These are phyloP conservation scores for Heterodera schachtii DNA, from an alignment of 1,140 invertebrate species.

Conservation along the genomic window DNA sequence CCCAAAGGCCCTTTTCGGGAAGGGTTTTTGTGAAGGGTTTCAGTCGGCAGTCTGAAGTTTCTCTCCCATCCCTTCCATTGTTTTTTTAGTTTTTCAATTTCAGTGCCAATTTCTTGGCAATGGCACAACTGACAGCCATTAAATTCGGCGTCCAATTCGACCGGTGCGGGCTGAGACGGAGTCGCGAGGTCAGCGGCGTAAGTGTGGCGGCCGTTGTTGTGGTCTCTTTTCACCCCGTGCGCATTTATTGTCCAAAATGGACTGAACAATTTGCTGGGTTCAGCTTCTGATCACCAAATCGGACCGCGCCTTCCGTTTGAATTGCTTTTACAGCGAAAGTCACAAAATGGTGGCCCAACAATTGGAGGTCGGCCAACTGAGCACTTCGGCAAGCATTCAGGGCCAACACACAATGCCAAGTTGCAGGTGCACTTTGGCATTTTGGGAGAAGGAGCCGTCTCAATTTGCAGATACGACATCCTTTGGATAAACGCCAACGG, in stretches of 20 bases:
- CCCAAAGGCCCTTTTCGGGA: conserved; percentile 53
- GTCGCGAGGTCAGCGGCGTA: conserved; percentile 62
- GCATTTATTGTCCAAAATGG: conserved; percentile 18
- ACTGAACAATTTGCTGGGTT: conserved; percentile 2
- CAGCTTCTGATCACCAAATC: conserved; percentile 65
- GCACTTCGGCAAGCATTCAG: conserved; percentile 48
- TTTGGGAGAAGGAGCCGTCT: neutral
- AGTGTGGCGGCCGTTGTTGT: conserved; percentile 60
- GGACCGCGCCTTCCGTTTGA: conserved; percentile 59
- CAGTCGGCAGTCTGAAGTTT: conserved; percentile 45
- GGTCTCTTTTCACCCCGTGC: conserved; percentile 63
- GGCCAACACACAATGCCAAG: conserved; percentile 45
- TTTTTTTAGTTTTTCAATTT: conserved; percentile 17
- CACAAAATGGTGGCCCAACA: conserved; percentile 52
- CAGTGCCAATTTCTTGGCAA: conserved; percentile 49
- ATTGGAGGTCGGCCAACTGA: conserved; percentile 57
- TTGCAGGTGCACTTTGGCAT: conserved; percentile 42
- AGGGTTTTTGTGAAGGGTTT: conserved; percentile 62
- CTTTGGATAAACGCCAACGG: conserved; percentile 50
- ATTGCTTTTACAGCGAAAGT: conserved; percentile 62
- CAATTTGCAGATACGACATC: conserved; percentile 58
- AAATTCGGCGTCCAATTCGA: conserved; percentile 58
- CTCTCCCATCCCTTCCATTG: neutral
- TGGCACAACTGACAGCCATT: conserved; percentile 29
- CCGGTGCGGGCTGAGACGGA: conserved; percentile 57